These are phyloP conservation scores for Belonocnema kinseyi DNA, from an alignment of 1,140 invertebrate genomes.

Conservation along the genomic window DNA sequence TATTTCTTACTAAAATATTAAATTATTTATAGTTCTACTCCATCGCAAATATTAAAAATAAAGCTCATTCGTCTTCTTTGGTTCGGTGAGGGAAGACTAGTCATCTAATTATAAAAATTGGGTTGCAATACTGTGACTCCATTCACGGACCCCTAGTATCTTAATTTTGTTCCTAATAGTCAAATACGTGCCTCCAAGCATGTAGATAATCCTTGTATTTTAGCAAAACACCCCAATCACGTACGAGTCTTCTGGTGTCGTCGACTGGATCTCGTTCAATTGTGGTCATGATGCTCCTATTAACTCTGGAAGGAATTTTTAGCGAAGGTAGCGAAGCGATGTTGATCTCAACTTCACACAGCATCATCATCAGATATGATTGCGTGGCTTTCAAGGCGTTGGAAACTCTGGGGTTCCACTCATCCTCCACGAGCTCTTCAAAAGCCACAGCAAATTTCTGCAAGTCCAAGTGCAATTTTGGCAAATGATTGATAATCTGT, in stretches of 20 bases:
- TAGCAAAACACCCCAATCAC: constrained; percentile 73
- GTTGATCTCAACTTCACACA: constrained; percentile 72
- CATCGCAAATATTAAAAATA: too few species aligned
- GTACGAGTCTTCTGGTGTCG: constrained; percentile 67
- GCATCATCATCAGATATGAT: constrained; percentile 62
- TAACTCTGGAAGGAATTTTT: constrained; percentile 59
- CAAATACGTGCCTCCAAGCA: constrained; percentile 69
- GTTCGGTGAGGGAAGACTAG: too few species aligned
- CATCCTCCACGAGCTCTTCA: constrained; percentile 69
- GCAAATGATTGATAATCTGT: constrained; percentile 68
- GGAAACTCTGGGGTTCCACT: constrained; percentile 48
- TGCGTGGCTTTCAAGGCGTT: constrained; percentile 62
- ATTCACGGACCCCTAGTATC: not conserved
- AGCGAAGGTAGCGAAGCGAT: constrained; percentile 59
- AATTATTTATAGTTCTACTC: too few species aligned
- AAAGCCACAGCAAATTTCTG: constrained; percentile 74
- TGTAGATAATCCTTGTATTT: constrained; percentile 74
- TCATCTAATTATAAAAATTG: too few species aligned
- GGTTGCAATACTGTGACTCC: not conserved
- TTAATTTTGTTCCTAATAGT: constrained; percentile 50
- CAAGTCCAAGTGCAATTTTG: constrained; percentile 69
- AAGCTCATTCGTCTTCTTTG: too few species aligned
- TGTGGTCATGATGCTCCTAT: constrained; percentile 68
- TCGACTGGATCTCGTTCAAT: constrained; percentile 66
- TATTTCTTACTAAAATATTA: too few species aligned